Conservation (phyloP, 2,888 invertebrate species). For the Eutolmus rufibarbis region DNA sequence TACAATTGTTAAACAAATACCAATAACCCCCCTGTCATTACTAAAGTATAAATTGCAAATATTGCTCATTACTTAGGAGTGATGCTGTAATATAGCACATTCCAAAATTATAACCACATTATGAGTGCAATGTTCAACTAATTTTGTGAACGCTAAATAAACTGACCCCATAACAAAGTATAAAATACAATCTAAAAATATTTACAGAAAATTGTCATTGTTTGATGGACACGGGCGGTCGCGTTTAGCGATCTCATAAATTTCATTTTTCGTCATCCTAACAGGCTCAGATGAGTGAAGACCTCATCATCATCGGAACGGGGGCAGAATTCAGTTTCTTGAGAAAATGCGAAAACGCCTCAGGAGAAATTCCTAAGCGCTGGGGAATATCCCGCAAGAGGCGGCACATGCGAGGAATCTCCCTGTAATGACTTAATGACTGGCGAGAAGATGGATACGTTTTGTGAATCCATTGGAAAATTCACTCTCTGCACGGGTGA, state of each 20-base stretch:
- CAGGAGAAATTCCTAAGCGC: neutral
- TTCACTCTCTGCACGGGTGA: constrained; percentile 17
- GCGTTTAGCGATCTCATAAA: neutral
- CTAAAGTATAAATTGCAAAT: neutral
- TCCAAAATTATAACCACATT: neutral
- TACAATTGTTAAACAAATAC: too few species aligned
- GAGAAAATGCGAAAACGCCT: neutral
- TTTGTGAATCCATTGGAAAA: constrained; percentile 30
- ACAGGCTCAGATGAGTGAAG: neutral
- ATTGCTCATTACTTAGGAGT: neutral
- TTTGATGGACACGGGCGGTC: neutral
- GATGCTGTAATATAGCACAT: neutral
- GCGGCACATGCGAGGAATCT: neutral
- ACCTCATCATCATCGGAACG: neutral
- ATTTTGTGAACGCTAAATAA: neutral
- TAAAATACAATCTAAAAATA: neutral
- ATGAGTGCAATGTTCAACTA: neutral
- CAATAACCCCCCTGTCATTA: too few species aligned
- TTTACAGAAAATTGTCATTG: neutral
- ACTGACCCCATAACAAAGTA: neutral
- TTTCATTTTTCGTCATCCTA: neutral
- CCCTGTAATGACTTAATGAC: neutral
- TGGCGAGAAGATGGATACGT: neutral
- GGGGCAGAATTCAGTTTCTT: neutral
- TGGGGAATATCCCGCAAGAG: neutral